These are phyloP conservation scores for Centropus bengalensis DNA, from an alignment of 2,113 vertebrate species.

Conservation along the genomic window DNA sequence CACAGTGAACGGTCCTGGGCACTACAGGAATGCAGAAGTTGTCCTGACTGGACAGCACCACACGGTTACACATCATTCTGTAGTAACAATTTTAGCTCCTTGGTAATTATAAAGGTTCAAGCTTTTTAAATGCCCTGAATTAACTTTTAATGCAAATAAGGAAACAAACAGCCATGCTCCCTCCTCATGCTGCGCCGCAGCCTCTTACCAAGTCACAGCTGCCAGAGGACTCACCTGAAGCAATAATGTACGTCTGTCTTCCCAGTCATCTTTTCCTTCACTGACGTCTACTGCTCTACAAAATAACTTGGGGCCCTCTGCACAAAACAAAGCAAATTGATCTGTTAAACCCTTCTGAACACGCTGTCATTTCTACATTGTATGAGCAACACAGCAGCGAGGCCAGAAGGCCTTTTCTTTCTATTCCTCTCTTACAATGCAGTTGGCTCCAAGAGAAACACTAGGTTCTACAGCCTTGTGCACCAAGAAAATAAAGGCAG, in stretches of 20 bases:
- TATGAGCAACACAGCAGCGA: background rate
- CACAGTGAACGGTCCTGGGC: background rate
- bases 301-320: conserved; percentile 84
- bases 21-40: background rate
- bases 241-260: conserved; percentile 76
- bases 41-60: background rate
- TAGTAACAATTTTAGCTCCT: background rate
- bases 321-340: background rate
- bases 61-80: background rate
- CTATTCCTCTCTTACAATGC: background rate
- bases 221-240: conserved; percentile 69
- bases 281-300: conserved; percentile 74
- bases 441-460: background rate
- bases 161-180: background rate
- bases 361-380: background rate
- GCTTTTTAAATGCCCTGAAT: background rate
- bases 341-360: background rate
- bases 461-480: background rate
- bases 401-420: background rate
- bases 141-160: background rate
- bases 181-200: background rate
- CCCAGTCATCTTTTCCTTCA: conserved; percentile 84
- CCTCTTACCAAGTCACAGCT: background rate
- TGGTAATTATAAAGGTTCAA: background rate
- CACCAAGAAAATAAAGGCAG: background rate